Percentiles rank a stretch among this genome's conserved stretches.
Evolutionary conservation across 1,140 invertebrate species (phyloP).

Genomic region (Achroia grisella): DNA sequence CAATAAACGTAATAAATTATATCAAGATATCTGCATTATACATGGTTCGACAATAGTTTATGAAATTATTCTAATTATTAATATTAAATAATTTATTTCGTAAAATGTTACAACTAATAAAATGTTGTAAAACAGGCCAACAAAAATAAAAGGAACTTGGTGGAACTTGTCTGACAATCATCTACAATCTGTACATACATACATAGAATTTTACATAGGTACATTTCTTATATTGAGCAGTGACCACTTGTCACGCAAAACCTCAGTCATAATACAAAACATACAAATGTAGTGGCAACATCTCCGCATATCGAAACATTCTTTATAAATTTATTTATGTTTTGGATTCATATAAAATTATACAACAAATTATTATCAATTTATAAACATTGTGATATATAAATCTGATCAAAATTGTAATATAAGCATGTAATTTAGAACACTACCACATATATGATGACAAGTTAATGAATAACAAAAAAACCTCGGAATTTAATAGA

Average conservation of each 20-base stretch:
- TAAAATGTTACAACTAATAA: neutral
- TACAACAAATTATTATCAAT: neutral
- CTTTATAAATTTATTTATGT: neutral
- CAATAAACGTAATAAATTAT: conserved; percentile 9
- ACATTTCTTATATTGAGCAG: conserved; percentile 12
- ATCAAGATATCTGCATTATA: conserved; percentile 9
- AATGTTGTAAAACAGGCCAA: conserved; percentile 9
- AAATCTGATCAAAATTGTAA: too few species aligned
- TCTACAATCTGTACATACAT: conserved; percentile 19
- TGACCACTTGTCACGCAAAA: neutral
- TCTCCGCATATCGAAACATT: too few species aligned
- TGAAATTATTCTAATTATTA: neutral
- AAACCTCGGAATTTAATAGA: too few species aligned
- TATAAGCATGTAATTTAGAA: too few species aligned
- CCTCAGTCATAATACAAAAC: too few species aligned
- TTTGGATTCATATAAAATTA: conserved; percentile 2
- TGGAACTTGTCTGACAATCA: conserved; percentile 5
- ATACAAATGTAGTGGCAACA: too few species aligned
- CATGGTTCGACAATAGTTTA: conserved; percentile 3
- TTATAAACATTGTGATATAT: neutral
- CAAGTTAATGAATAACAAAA: too few species aligned
- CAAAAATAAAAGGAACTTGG: conserved; percentile 5
- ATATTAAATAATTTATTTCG: neutral
- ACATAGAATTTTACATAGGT: conserved; percentile 12
- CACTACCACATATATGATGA: too few species aligned